These are phyloP conservation scores for Heliconius cydno DNA, from an alignment of 2,888 invertebrate species.

Conservation along the genomic window DNA sequence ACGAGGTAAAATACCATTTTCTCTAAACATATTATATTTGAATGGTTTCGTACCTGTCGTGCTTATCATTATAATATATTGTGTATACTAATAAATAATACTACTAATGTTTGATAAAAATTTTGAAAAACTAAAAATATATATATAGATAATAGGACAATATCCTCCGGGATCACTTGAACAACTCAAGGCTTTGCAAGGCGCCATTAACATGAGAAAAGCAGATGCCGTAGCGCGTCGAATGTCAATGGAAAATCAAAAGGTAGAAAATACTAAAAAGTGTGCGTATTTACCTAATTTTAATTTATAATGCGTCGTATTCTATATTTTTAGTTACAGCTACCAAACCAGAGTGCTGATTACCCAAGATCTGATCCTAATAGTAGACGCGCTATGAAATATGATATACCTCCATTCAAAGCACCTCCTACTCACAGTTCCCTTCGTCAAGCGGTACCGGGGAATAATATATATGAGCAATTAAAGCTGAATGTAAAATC, in stretches of 20 bases:
- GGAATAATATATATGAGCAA: constrained; percentile 41
- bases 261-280: constrained; percentile 18
- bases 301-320: background rate
- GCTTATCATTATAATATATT: too few species aligned
- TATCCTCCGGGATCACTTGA: constrained; percentile 55
- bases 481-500: constrained; percentile 41
- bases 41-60: background rate
- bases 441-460: constrained; percentile 46
- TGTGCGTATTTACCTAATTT: background rate
- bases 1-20: constrained; percentile 27
- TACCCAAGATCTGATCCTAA: background rate
- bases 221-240: constrained; percentile 46
- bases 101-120: background rate
- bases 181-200: constrained; percentile 63
- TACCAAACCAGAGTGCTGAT: background rate
- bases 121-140: background rate
- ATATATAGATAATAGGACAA: constrained; percentile 53
- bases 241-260: constrained; percentile 27
- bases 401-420: constrained; percentile 36
- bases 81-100: background rate
- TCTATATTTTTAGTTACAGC: background rate
- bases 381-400: constrained; percentile 35
- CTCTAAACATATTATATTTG: background rate
- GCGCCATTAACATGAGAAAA: constrained; percentile 59
- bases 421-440: constrained; percentile 22